Base-by-base conservation (phyloP, 2,888 invertebrate genomes). In the Colostygia pectinataria region DNA sequence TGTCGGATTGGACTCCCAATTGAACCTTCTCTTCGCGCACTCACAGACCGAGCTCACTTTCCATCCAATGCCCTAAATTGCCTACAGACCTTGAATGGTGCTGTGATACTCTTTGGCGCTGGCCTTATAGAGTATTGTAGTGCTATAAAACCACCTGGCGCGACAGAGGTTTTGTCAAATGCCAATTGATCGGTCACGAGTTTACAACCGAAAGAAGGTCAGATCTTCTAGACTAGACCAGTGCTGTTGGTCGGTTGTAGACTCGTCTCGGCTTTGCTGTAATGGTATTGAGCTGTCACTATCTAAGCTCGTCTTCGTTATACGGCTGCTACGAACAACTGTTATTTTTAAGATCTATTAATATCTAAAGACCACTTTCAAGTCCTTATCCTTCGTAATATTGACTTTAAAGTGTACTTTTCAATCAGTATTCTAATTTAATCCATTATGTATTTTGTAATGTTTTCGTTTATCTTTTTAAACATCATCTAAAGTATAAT, bases 1-100 rank as follows among this genome's bases (percentile, higher is more conserved):
- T 71, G 92, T 94, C 41, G 94, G 94, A 56, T 78, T 94, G 61
- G 94, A 94, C 74, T 94, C 94, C 0, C 93, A 94, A 71, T 74
- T 94, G 60, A 93, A 93, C 73, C 77, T 93, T 49, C 77, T 94
- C 49, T 94, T 94, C 74, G 91, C 93, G 0, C 91, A 92, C 75
- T 93, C 92, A 55, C 92, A 93, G 68, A 92, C 93, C 37, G 92
- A 93, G 77, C 88, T 94, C 36, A 91, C 92, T 31, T 93, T 94
- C 84, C 87, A 92, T 72, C 93, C 93, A 1, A 59, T 85, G 57
- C 90, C 90, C 61, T 91, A 89, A 89, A 74, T 56, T 24, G 9
- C 27, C 25, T 9, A 43, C 55, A 41, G 60, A 65, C 63, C 47
- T 54, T 20, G 87, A 86, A 85, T 84, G 84, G 86, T 83, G 66